Evolutionary conservation across 2,888 invertebrate species (phyloP).

Genomic region (Dione juno): DNA sequence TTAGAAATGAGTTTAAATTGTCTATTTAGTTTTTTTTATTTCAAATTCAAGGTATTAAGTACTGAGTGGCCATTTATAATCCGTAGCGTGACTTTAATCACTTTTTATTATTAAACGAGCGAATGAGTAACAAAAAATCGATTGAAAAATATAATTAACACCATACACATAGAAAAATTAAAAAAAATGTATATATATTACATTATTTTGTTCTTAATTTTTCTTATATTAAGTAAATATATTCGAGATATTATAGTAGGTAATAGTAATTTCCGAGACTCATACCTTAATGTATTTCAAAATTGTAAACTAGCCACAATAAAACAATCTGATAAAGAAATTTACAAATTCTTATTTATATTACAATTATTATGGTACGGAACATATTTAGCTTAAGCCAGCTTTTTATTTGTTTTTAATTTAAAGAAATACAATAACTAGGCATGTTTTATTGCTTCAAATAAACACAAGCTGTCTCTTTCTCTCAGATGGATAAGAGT

Average conservation of each 20-base stretch:
- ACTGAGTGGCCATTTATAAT: too few species aligned
- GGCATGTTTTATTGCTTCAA: not conserved
- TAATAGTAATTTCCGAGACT: not conserved
- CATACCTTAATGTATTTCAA: not conserved
- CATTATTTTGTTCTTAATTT: not conserved
- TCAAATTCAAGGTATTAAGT: too few species aligned
- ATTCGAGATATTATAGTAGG: conserved; percentile 4
- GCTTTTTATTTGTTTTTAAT: not conserved
- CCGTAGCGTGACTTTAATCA: too few species aligned
- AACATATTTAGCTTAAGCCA: not conserved
- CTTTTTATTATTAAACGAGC: too few species aligned
- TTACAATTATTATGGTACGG: not conserved
- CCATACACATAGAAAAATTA: conserved; percentile 4
- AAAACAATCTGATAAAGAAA: not conserved
- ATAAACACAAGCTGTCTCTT: not conserved
- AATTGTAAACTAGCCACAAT: not conserved
- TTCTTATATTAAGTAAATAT: not conserved
- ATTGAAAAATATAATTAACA: too few species aligned
- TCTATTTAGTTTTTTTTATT: too few species aligned
- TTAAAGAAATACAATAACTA: not conserved
- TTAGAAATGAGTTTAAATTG: too few species aligned
- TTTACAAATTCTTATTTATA: not conserved
- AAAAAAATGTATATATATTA: not conserved
- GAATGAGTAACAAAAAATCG: too few species aligned
- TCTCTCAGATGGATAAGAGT: not conserved